Base-by-base conservation (phyloP, 2,888 invertebrate species). In the Melanophora roralis region DNA sequence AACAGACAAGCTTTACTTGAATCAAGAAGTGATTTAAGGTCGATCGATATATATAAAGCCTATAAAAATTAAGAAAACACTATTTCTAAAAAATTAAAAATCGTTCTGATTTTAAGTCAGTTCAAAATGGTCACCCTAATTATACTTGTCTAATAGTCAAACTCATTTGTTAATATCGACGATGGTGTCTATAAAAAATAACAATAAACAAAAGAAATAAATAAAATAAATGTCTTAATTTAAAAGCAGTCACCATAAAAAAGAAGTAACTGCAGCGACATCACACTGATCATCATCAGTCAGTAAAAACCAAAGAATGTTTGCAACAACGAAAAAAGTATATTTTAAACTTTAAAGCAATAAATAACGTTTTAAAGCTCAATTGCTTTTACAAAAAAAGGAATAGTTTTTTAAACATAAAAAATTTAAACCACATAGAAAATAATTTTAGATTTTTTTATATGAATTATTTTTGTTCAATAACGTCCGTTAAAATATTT, bases 171-270 rank as follows among this genome's bases (percentile, higher is more conserved):
- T 43, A 47, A 76, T 57, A 19, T 51, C 69, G 64, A 76, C 64
- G 53, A 69, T 55, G 68, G 60, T 68, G 53, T 69, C 14, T 62
- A 36, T 12, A 72, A 45, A 40, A 27, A 53, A 38, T 21, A 7
- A 11, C 21, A 7, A 16, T 7, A 7, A 40, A 57, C 9, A 7
- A 5, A 19, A 45, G 23, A 62, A 57, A 49, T 62, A 69, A 76
- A 69, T 57, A 69, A 69, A 69, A 65, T 65, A 74, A 79, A 79
- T 71, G 79, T 60, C 79, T 79, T 49, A 19, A 79, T 79, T 69
- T 36, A n/a, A 38, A 57, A 43, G 6, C 3, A 3, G 27, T 47
- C 71, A n/a, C 19, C 75, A 32, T 69, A 59, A 60, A 53, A 51
- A 57, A 34, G 38, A 57, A 64, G 59, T 60, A 40, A 36, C 65